Base-by-base conservation (phyloP, 2,113 vertebrate species). In the Pterocles burchelli region DNA sequence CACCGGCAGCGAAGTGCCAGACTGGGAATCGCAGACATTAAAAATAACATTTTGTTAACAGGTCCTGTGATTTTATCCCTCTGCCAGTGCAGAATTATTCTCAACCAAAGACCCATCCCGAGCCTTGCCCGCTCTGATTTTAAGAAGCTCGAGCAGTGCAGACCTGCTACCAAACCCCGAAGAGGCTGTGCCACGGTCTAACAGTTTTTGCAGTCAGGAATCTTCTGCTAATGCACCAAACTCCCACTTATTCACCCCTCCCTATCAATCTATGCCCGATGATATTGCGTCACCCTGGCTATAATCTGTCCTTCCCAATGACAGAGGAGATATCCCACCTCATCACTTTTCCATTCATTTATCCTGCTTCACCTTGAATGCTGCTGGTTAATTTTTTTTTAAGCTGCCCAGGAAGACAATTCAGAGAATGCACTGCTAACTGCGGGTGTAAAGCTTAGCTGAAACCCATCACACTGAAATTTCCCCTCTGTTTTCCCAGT, bases 311-410 rank as follows among this genome's bases (percentile, higher is more conserved):
- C 96, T 93, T 95, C 78, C 72, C 84, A n/a, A 26, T 92, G 95
- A 95, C 68, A 54, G 93, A 96, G 86, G 77, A 95, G 93, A 89
- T 85, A 95, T 81, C 93, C 84, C 95, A 95, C 89, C 94, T 95
- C 95, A 95, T 92, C 89, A 72, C 92, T 96, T 90, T 90, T 84
- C 83, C 66, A 75, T 46, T 92, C 76, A 89, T 92, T 94, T 92
- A 81, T 94, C 86, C 88, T 87, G 61, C 90, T 96, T 95, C 92
- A 95, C 95, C 95, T 96, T 96, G 95, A 94, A 87, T 38, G 74
- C 75, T 82, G 79, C 83, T 85, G 96, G 72, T 90, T 95, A 92
- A 70, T 57, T 88, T 94, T 88, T 45, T 95, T 90, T 62, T 31
- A 62, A 95, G 80, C 52, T 75, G 61, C 73, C 82, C 83, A 33